A percentile compares a stretch with the other conserved stretches of the same genome.
phyloP scores from a whole-genome alignment of 2,113 vertebrate species.

The Mustela lutreola region DNA sequence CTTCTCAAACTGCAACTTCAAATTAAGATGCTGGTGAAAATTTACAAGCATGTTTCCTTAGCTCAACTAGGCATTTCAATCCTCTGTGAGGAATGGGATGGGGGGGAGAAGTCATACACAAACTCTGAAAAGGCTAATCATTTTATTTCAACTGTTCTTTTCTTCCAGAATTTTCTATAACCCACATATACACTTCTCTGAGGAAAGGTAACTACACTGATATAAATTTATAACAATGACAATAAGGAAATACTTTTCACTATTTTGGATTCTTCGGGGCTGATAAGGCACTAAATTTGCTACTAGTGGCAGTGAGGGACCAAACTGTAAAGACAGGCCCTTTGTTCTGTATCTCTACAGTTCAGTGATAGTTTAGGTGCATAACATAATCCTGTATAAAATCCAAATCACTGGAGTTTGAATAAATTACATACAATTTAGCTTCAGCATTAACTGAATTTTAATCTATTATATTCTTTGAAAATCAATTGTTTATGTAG shows the following conservation, averaged over 20 bases:
- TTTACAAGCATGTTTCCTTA: background rate
- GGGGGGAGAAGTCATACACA: background rate
- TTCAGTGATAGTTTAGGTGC: background rate
- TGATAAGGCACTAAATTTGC: constrained; percentile 33
- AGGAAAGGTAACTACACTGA: background rate
- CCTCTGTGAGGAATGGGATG: background rate
- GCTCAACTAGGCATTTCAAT: background rate
- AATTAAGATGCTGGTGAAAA: constrained; percentile 50
- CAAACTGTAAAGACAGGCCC: background rate
- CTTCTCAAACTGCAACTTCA: constrained; percentile 58
- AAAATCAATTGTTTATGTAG: constrained; percentile 52
- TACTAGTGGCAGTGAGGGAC: background rate
- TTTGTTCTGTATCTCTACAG: background rate
- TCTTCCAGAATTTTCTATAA: constrained; percentile 50
- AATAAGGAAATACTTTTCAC: constrained; percentile 31
- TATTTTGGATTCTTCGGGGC: constrained; percentile 29
- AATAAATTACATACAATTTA: constrained; percentile 22
- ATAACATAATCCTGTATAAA: background rate
- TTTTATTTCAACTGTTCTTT: background rate
- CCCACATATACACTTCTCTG: background rate
- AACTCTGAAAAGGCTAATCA: constrained; percentile 17
- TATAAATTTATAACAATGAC: constrained; percentile 41
- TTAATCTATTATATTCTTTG: constrained; percentile 56
- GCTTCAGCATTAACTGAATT: constrained; percentile 52
- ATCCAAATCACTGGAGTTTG: background rate